Base-by-base conservation (phyloP, 2,888 invertebrate species). In the Stratiomys singularior region DNA sequence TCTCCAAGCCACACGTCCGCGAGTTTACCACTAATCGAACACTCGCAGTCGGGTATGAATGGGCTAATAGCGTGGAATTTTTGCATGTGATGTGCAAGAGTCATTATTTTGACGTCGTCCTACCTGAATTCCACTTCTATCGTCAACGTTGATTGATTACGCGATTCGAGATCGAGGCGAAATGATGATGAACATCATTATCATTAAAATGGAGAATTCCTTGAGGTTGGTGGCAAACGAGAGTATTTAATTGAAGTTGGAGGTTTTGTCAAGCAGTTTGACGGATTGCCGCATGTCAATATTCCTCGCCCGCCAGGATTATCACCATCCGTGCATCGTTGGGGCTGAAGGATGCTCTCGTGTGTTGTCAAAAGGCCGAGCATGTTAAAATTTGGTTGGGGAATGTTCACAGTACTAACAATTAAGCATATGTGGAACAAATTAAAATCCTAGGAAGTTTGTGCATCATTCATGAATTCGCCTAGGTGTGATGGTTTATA, bases 131-230 rank as follows among this genome's bases (percentile, higher is more conserved):
- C 74, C 74, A 60, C 58, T 58, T 30, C 37, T 21, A 27, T 27
- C 21, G 37, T n/a, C 37, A 5, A 15, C 52, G 25, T 56, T 72
- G 71, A 72, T 74, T 74, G 60, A 74, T 74, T 74, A 37, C 58
- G 13, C 21, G 23, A 21, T 21, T 37, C 60, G 27, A 27, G 58
- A 46, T 58, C 52, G 56, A 52, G 72, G 30, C 30, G 30, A 56
- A 72, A 60, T 74, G 74, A 74, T 74, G 27, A 37, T 58, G 18
- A 74, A 30, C 23, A 74, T 74, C 74, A 74, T 74, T 46, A 74
- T 52, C 74, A 74, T 74, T 21, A 23, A 60, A n/a, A 56, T 27
- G 28, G n/a, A 25, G 21, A 9, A 47, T 21, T 66, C 28, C 44
- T 4, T 13, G 15, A 21, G 37, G 18, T 66, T 37, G 37, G 9